Evolutionary conservation across 2,888 invertebrate species (phyloP).

Genomic region (Drosophila helvetica): DNA sequence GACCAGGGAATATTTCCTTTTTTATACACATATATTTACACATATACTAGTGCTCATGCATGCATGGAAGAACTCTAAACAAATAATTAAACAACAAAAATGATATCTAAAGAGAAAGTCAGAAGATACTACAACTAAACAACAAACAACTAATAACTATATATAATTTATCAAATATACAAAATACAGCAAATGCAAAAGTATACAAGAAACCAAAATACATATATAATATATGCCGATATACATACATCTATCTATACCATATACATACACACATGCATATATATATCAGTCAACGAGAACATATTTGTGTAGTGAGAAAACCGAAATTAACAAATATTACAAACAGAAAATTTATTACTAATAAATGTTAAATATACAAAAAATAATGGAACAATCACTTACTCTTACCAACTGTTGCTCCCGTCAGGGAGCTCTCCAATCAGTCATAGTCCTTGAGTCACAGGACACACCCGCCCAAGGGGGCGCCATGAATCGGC

Average conservation of each 20-base stretch:
- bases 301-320: constrained; percentile 71
- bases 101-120: constrained; percentile 4
- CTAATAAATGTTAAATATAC: constrained; percentile 74
- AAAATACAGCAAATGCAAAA: constrained; percentile 18
- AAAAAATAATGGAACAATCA: constrained; percentile 37
- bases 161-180: constrained; percentile 29
- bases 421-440: constrained; percentile 5
- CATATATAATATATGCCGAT: constrained; percentile 18
- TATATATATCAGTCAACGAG: constrained; percentile 61
- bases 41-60: constrained; percentile 10
- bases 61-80: constrained; percentile 13
- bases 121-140: constrained; percentile 16
- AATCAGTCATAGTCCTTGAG: constrained; percentile 16
- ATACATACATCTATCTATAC: constrained; percentile 27
- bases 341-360: constrained; percentile 63
- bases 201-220: constrained; percentile 19
- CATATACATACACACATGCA: constrained; percentile 34
- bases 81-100: constrained; percentile 1
- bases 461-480: constrained; percentile 3
- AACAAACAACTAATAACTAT: constrained; percentile 5
- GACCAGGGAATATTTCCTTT: constrained; percentile 35
- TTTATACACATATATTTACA: constrained; percentile 39
- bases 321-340: constrained; percentile 52
- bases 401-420: background rate
- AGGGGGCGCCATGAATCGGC: constrained; percentile 22